phyloP scores from a whole-genome alignment of 2,797 vertebrate genomes.

The Urosaurus nigricauda region DNA sequence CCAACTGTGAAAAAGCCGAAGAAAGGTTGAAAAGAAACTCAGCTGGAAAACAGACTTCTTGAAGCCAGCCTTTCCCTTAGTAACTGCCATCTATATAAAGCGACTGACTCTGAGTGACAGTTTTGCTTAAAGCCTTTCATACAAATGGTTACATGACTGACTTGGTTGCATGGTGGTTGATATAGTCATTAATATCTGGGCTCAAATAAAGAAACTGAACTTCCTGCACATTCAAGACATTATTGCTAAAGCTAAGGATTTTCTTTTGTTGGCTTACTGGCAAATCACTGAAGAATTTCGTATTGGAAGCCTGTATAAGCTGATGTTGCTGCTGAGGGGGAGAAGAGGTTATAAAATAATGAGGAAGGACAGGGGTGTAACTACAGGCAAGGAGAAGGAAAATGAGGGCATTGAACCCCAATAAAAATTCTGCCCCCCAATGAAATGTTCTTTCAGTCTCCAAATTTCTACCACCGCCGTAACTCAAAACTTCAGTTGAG shows the following conservation, averaged over 20 bases:
- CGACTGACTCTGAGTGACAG: constrained; percentile 9
- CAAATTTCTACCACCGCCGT: no score
- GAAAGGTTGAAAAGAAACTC: constrained; percentile 38
- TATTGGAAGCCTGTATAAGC: not conserved
- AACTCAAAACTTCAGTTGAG: no score
- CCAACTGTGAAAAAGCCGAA: constrained; percentile 38
- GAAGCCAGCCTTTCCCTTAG: constrained; percentile 9
- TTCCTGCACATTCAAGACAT: not conserved
- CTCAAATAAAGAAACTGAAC: constrained; percentile 5
- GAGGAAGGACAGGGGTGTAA: no score
- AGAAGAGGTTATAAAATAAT: no score
- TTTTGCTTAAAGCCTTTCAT: constrained; percentile 9
- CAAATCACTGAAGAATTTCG: not conserved
- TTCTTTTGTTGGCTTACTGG: not conserved
- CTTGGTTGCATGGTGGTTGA: not conserved
- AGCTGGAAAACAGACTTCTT: constrained; percentile 40
- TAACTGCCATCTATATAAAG: constrained; percentile 29
- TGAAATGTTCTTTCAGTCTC: no score
- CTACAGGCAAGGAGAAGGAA: no score
- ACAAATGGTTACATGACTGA: not conserved
- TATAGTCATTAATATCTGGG: constrained; percentile 10
- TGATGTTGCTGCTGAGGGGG: not conserved
- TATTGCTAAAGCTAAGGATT: not conserved
- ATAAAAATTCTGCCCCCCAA: no score
- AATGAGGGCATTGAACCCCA: no score